These are phyloP conservation scores for Phodopus roborovskii DNA, from an alignment of 2,113 vertebrate genomes.

Conservation along the genomic window DNA sequence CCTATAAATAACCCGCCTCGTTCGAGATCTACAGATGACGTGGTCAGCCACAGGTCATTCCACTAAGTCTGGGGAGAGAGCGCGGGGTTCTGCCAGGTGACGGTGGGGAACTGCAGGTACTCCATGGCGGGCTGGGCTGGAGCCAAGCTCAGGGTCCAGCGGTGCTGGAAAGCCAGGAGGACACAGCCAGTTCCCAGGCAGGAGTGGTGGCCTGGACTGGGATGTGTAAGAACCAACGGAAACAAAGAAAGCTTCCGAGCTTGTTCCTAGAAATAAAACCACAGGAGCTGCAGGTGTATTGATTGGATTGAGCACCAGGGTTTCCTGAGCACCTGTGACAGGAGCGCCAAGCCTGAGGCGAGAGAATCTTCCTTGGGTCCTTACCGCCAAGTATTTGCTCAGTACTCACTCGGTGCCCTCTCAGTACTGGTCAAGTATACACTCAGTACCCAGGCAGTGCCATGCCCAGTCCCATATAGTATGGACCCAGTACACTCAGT, in stretches of 20 bases:
- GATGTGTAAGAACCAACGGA: neutral
- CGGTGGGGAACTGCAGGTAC: neutral
- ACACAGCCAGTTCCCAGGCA: neutral
- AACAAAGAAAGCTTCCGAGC: neutral
- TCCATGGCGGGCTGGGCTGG: neutral
- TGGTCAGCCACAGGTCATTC: constrained; percentile 57
- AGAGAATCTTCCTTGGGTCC: neutral
- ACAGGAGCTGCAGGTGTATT: neutral
- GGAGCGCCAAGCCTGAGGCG: neutral
- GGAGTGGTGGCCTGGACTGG: neutral
- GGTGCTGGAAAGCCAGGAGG: neutral
- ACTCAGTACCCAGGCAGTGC: neutral
- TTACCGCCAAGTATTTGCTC: neutral
- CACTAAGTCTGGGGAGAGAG: neutral
- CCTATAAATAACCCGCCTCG: constrained; percentile 85
- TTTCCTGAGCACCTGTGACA: neutral
- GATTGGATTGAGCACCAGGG: neutral
- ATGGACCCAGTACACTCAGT: neutral
- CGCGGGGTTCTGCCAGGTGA: neutral
- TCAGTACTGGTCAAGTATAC: too few species aligned
- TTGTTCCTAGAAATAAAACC: neutral
- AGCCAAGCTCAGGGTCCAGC: neutral
- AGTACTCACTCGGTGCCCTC: neutral
- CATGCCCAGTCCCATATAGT: neutral
- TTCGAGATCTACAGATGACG: constrained; percentile 78